Percentiles rank a stretch among this genome's conserved stretches.
Conservation (phyloP, 2,888 invertebrate genomes). For the Agonum fuliginosum region DNA sequence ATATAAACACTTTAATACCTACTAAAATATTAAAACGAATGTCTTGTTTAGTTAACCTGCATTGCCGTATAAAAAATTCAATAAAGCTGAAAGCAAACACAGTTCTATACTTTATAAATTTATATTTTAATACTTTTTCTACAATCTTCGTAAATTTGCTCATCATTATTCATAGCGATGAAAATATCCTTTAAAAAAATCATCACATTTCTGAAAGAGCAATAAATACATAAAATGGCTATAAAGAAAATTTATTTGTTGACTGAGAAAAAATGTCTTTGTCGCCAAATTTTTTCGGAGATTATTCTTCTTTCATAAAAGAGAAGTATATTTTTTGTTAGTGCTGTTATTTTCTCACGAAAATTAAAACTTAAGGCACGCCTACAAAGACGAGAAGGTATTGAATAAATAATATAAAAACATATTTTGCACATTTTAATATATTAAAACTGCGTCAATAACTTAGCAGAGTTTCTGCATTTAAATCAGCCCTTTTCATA, state of each 20-base stretch:
- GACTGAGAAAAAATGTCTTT: slow-evolving; percentile 7
- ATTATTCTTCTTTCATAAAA: neutral
- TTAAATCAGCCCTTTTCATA: neutral
- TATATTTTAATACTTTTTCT: slow-evolving; percentile 1
- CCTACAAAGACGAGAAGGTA: too few relatives aligned
- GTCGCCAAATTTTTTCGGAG: neutral
- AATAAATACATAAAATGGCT: slow-evolving; percentile 31
- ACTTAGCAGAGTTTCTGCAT: neutral
- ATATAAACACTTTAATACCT: neutral
- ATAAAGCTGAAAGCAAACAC: neutral
- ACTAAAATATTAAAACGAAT: neutral
- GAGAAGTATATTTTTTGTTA: neutral
- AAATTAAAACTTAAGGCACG: too few relatives aligned
- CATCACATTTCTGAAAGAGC: neutral
- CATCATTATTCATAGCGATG: slow-evolving; percentile 11
- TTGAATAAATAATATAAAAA: too few relatives aligned
- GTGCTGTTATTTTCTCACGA: neutral
- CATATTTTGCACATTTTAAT: too few relatives aligned
- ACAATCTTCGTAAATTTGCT: slow-evolving; percentile 3
- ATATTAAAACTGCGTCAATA: too few relatives aligned
- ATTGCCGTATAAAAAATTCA: neutral
- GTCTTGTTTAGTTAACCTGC: neutral
- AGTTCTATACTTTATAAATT: neutral
- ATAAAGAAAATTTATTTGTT: slow-evolving; percentile 35
- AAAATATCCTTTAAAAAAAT: slow-evolving; percentile 38